Evolutionary conservation across 2,888 invertebrate genomes (phyloP), one percentile per base, ranked within the genome.

Genomic region (Catotricha subobsoleta): DNA sequence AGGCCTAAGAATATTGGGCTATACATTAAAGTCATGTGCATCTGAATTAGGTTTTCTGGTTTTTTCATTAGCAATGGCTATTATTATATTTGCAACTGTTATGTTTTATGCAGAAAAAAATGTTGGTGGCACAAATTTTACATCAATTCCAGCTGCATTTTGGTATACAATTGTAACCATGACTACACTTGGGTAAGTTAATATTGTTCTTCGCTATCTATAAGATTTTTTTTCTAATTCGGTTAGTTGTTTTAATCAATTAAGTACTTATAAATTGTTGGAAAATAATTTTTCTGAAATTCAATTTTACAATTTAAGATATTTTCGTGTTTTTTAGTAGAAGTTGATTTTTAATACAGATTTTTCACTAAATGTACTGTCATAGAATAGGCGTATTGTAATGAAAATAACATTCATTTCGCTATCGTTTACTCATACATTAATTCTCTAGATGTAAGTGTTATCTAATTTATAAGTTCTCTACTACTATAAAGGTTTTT

Each of bases 41-140:
- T 92, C 91, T 63, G 97, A 97, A 68, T 75, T 99, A 52, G 98
- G 98, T 50, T 99, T 99, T 70, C 77, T 99, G 48, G 94, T 98
- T 46, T 99, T 99, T 67, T 98, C 97, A 23, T 69, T 99, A 57
- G 94, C 95, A 48, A 97, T 98, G 97, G 98, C 98, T 55, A 98
- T 99, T 64, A 97, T 99, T 57, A 99, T 99, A 58, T 99, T 99
- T 65, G 97, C 98, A 48, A 99, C 98, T 30, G 94, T 99, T 53
- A 99, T 99, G 95, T 99, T 92, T 71, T 99, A 99, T 70, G 95
- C 97, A 40, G 98, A 99, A 72, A 98, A 98, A 69, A 95, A 95
- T 63, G 95, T 92, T 50, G 80, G 80, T 54, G 82, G 83, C 54
- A 97, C 97, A 42, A 87, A 87, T 65, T 99, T 99, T 72, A 97